Percentiles rank a stretch among this genome's conserved stretches.
phyloP scores from a whole-genome alignment of 1,140 invertebrate species.

The Brachionus sp. region DNA sequence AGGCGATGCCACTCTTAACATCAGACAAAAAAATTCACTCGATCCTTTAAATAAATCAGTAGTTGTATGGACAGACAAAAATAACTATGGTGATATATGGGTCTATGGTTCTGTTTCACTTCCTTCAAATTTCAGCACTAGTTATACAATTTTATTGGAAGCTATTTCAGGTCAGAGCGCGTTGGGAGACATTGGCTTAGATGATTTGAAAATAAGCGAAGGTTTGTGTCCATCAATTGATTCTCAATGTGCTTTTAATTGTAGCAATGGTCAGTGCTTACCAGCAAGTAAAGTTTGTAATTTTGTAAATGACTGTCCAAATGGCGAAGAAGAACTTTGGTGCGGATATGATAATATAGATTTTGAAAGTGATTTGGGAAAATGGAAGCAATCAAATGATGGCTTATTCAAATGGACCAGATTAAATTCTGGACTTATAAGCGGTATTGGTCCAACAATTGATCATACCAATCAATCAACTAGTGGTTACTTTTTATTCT shows the following conservation, averaged over 20 bases:
- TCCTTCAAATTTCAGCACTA: neutral
- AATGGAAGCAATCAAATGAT: constrained; percentile 46
- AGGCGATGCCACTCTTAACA: constrained; percentile 21
- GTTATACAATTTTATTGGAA: constrained; percentile 18
- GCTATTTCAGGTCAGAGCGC: neutral
- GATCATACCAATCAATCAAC: constrained; percentile 48
- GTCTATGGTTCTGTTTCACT: constrained; percentile 24
- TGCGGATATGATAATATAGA: constrained; percentile 48
- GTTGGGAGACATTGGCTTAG: constrained; percentile 45
- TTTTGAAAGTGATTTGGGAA: constrained; percentile 49
- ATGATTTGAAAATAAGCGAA: constrained; percentile 32
- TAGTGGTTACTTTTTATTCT: constrained; percentile 47
- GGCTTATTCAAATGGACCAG: constrained; percentile 45
- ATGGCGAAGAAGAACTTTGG: constrained; percentile 53
- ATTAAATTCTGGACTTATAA: neutral
- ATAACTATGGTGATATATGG: constrained; percentile 33
- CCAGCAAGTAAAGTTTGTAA: constrained; percentile 51
- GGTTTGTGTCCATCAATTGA: constrained; percentile 3
- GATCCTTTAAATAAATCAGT: neutral
- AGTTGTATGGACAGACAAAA: neutral
- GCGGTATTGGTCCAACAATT: constrained; percentile 40
- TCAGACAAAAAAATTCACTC: neutral
- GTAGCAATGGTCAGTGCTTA: constrained; percentile 48
- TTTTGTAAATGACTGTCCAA: constrained; percentile 52
- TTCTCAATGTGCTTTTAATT: constrained; percentile 8